phyloP scores from a whole-genome alignment of 2,797 vertebrate species.

The Acipenser oxyrinchus region DNA sequence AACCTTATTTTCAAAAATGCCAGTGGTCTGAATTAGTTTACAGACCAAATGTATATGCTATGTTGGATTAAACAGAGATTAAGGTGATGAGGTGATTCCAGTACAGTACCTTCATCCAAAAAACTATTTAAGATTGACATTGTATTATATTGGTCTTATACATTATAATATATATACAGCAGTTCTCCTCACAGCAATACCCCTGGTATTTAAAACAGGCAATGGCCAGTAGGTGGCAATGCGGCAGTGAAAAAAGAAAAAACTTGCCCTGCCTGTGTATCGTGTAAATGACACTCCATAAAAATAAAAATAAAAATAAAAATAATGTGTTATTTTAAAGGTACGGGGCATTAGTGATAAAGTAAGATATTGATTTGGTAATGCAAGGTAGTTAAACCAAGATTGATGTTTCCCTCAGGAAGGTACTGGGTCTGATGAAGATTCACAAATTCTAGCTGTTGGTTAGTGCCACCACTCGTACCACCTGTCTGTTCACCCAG shows the following conservation, averaged over 20 bases:
- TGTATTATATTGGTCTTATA: no score
- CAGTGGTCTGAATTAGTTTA: no score
- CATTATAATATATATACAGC: no score
- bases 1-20: no score
- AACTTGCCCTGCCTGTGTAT: no score
- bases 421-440: slow-evolving; percentile 3
- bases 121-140: no score
- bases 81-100: no score
- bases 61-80: no score
- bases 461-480: slow-evolving; percentile 31
- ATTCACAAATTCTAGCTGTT: not conserved
- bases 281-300: not conserved
- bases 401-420: slow-evolving; percentile 22
- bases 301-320: no score
- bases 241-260: no score
- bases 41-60: no score
- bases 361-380: slow-evolving; percentile 26
- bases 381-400: slow-evolving; percentile 14
- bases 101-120: no score
- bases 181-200: not conserved
- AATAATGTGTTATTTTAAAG: slow-evolving; percentile 25
- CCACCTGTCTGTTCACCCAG: slow-evolving; percentile 57
- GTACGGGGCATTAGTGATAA: slow-evolving; percentile 27
- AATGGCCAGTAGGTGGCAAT: slow-evolving; percentile 50
- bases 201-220: not conserved